Evolutionary conservation across 2,113 vertebrate genomes (phyloP).

Genomic region (Mionectes macconnelli): DNA sequence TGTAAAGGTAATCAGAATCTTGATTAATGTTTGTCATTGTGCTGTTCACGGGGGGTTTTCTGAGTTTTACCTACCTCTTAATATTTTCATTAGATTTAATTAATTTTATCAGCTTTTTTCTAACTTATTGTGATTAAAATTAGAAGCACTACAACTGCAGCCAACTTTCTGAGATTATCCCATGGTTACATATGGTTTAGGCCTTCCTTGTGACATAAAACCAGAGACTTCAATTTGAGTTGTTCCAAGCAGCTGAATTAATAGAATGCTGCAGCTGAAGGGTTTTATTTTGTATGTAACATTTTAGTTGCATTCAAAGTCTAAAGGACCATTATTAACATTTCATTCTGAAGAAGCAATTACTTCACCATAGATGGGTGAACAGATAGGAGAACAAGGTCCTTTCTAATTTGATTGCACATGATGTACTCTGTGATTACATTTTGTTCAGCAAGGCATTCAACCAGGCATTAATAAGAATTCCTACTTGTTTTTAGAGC

Average conservation of each 20-base stretch:
- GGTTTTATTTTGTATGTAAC: background rate
- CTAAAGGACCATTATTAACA: background rate
- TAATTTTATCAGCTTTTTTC: background rate
- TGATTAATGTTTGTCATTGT: background rate
- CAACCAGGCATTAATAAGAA: background rate
- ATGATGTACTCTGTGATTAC: background rate
- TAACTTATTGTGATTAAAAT: background rate
- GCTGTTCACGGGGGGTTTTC: background rate
- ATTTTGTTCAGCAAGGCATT: background rate
- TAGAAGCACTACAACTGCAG: background rate
- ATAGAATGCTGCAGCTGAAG: background rate
- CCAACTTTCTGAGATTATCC: background rate
- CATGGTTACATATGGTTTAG: background rate
- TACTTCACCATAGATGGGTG: background rate
- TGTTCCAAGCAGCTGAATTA: background rate
- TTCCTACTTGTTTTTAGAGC: background rate
- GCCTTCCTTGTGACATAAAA: background rate
- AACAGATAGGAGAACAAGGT: background rate
- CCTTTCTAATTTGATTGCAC: background rate
- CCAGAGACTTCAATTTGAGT: background rate
- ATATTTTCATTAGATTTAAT: background rate
- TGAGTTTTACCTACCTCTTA: background rate
- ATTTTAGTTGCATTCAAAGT: background rate
- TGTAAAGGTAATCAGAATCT: background rate
- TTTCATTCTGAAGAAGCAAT: slow-evolving; percentile 12